A percentile compares a stretch with the other conserved stretches of the same genome.
Conservation (phyloP, 2,888 invertebrate genomes). For the Drosophila monieri region DNA sequence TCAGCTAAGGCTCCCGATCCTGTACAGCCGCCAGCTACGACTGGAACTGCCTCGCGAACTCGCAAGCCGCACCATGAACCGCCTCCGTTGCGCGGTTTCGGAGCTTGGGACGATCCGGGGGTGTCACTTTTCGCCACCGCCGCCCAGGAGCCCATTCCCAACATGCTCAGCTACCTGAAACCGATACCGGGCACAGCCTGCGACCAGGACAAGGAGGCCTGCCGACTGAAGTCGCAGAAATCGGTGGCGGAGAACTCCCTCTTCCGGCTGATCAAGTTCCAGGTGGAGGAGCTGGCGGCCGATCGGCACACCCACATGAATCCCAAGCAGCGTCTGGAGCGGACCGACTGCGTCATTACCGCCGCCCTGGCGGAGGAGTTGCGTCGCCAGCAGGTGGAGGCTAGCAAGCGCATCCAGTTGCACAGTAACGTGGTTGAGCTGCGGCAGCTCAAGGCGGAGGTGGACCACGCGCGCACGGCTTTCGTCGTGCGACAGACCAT, state of each 20-base stretch:
- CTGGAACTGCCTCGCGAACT: not conserved
- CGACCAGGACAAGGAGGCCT: constrained; percentile 47
- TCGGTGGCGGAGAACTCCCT: constrained; percentile 21
- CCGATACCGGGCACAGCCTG: constrained; percentile 14
- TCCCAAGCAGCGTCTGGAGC: constrained; percentile 40
- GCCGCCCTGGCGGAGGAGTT: constrained; percentile 42
- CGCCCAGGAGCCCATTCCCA: constrained; percentile 49
- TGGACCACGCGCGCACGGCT: constrained; percentile 53
- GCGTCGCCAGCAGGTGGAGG: constrained; percentile 37
- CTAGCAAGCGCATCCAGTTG: constrained; percentile 43
- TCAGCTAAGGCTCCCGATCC: not conserved
- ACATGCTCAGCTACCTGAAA: constrained; percentile 41
- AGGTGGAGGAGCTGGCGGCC: constrained; percentile 64
- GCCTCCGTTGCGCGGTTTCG: constrained; percentile 13
- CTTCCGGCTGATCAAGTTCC: constrained; percentile 49
- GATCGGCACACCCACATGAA: constrained; percentile 47
- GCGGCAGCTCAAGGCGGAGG: constrained; percentile 45
- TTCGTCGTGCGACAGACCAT: constrained; percentile 35
- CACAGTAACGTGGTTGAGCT: constrained; percentile 39
- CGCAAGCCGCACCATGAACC: too few relatives aligned
- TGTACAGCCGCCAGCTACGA: not conserved
- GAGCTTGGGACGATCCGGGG: constrained; percentile 63
- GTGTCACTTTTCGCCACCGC: constrained; percentile 58
- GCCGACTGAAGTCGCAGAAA: constrained; percentile 22
- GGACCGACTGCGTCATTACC: constrained; percentile 34